Percentiles rank a stretch among this genome's conserved stretches.
Conservation (phyloP, 2,113 vertebrate genomes). For the Crotalus horridus region DNA sequence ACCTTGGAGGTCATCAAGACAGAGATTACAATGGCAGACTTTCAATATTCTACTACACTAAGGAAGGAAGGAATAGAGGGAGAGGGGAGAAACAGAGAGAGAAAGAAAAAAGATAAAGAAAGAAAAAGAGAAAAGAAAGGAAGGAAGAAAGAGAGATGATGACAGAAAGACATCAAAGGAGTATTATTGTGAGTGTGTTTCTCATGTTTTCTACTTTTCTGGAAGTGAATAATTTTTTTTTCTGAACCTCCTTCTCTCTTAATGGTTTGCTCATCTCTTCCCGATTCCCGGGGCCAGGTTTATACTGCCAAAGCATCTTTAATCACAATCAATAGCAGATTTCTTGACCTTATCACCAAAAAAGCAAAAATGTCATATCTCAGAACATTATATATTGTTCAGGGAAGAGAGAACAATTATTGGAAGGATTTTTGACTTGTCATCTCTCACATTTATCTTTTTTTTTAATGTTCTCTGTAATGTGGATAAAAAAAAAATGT, state of each 20-base stretch:
- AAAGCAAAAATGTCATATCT: slow-evolving; percentile 55
- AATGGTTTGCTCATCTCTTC: not conserved
- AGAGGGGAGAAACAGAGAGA: not conserved
- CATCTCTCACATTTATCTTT: slow-evolving; percentile 48
- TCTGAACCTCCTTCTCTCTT: not conserved
- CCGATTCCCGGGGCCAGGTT: not conserved
- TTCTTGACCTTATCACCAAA: slow-evolving; percentile 66
- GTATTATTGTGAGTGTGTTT: not conserved
- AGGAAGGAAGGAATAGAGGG: not conserved
- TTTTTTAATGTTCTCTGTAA: slow-evolving; percentile 46
- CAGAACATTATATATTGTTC: slow-evolving; percentile 57
- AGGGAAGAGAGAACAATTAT: slow-evolving; percentile 51
- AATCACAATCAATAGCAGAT: slow-evolving; percentile 66
- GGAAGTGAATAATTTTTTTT: not conserved
- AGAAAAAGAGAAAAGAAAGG: too few species aligned
- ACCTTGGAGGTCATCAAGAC: too few species aligned
- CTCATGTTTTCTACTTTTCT: not conserved
- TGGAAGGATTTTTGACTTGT: slow-evolving; percentile 52
- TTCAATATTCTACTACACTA: not conserved
- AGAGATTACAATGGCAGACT: too few species aligned
- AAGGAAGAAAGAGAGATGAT: too few species aligned
- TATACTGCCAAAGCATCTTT: slow-evolving; percentile 54
- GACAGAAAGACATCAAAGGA: not conserved
- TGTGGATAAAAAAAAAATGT: slow-evolving; percentile 51
- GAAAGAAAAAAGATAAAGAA: not conserved